Evolutionary conservation across 1,140 invertebrate genomes (phyloP), one percentile per base, ranked within the genome.

Genomic region (Eriocheir sinensis): DNA sequence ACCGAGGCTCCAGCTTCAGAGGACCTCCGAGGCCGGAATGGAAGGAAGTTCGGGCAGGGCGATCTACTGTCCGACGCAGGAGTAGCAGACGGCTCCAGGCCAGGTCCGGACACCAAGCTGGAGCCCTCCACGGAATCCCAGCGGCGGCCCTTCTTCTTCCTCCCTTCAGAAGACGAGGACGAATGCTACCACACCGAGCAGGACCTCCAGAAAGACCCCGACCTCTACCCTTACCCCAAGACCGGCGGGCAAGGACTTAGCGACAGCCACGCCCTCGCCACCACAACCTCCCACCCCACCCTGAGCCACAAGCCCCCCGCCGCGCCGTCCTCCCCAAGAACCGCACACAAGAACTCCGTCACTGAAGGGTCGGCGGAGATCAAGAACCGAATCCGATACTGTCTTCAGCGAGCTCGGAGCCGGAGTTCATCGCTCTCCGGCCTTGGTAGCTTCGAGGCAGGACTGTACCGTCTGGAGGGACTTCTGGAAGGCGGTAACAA

Each of bases 141-240:
- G 0, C 44, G 30, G 3, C 89, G 90, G 32, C 93, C 93, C 81
- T 94, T 94, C 53, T 94, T 94, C 48, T 94, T 91, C 80, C 89
- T 94, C 72, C 93, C 93, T 79, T 94, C 93, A 48, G 93, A 94
- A 86, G 93, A 94, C 48, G 93, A 94, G 53, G 92, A 93, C 40
- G 91, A 92, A n/a, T 34, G 40, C 17, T 48, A 91, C 80, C 48
- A 34, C 81, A 81, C 40, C 36, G 89, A 94, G 15, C 89, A 86
- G 32, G 80, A 94, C 0, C 40, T 94, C 3, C 48, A 80, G 3
- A 79, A 36, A 38, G 81, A 94, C n/a, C 93, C 93, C 2, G 93
- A 94, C 89, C 89, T 94, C n/a, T 94, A 94, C 48, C 93, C 93
- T 41, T 30, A 85, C 38, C 93, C 93, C 8, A 94, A 94, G 38